Evolutionary conservation across 1,140 invertebrate genomes (phyloP).

Genomic region (Pseudomyrmex cubaensis): DNA sequence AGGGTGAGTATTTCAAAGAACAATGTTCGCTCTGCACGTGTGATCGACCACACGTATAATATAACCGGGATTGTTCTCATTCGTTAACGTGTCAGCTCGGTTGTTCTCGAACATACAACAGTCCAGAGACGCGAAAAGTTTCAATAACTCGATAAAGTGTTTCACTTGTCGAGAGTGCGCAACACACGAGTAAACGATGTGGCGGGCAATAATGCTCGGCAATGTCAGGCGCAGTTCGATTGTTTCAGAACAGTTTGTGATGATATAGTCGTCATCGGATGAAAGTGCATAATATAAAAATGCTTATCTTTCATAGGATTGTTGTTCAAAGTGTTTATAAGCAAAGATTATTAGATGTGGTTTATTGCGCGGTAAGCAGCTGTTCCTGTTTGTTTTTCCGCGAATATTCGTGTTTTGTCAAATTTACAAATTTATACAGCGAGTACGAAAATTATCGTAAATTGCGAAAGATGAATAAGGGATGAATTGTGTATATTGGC

Average conservation of each 20-base stretch:
- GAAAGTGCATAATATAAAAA: background rate
- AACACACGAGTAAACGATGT: constrained; percentile 35
- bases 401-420: background rate
- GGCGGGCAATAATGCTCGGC: constrained; percentile 6
- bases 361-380: too few species aligned
- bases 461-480: constrained; percentile 4
- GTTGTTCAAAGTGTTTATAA: background rate
- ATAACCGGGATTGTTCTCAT: constrained; percentile 11
- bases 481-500: constrained; percentile 12
- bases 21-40: constrained; percentile 6
- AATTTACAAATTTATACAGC: constrained; percentile 6
- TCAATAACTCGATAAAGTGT: constrained; percentile 37
- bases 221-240: constrained; percentile 31
- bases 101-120: background rate
- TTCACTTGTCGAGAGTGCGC: constrained; percentile 9
- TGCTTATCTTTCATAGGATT: constrained; percentile 17
- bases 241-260: constrained; percentile 34
- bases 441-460: background rate
- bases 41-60: constrained; percentile 9
- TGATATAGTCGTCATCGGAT: constrained; percentile 4
- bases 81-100: constrained; percentile 24
- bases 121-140: constrained; percentile 46
- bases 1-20: background rate
- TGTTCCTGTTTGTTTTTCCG: too few species aligned
- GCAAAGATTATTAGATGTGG: background rate